phyloP scores from a whole-genome alignment of 2,113 vertebrate genomes.

The Python bivittatus region DNA sequence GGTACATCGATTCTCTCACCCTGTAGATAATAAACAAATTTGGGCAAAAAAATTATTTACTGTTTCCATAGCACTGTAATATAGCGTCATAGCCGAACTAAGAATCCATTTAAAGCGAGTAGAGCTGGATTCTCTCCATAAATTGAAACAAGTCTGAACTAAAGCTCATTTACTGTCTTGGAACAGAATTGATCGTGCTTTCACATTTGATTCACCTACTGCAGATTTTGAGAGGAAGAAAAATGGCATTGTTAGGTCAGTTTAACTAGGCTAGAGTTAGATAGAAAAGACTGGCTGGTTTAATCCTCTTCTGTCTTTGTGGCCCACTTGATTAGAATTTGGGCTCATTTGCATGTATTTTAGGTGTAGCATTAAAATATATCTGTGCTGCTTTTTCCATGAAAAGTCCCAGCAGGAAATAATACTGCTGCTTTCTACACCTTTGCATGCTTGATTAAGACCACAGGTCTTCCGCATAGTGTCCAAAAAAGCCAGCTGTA shows the following conservation, averaged over 20 bases:
- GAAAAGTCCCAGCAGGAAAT: neutral
- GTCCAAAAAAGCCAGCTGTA: neutral
- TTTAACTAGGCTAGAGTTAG: constrained; percentile 51
- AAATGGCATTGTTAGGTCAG: constrained; percentile 60
- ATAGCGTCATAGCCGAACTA: constrained; percentile 45
- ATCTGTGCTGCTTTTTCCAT: neutral
- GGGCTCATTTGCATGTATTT: neutral
- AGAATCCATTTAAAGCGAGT: constrained; percentile 41
- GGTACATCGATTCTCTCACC: constrained; percentile 19
- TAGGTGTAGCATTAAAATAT: neutral
- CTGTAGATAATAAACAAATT: constrained; percentile 47
- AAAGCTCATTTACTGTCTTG: constrained; percentile 71
- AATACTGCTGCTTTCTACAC: neutral
- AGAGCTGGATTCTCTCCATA: constrained; percentile 58
- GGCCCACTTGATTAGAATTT: neutral
- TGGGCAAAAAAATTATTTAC: constrained; percentile 28
- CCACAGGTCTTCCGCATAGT: neutral
- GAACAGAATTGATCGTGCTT: constrained; percentile 76
- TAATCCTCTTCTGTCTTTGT: constrained; percentile 14
- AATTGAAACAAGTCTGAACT: constrained; percentile 65
- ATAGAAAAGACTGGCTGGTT: constrained; percentile 4
- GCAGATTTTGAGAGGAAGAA: constrained; percentile 66
- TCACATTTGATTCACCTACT: constrained; percentile 73
- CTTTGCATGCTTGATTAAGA: neutral
- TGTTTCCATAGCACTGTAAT: constrained; percentile 54